Base-by-base conservation (phyloP, 1,140 invertebrate genomes). In the Bradysia coprophila region DNA sequence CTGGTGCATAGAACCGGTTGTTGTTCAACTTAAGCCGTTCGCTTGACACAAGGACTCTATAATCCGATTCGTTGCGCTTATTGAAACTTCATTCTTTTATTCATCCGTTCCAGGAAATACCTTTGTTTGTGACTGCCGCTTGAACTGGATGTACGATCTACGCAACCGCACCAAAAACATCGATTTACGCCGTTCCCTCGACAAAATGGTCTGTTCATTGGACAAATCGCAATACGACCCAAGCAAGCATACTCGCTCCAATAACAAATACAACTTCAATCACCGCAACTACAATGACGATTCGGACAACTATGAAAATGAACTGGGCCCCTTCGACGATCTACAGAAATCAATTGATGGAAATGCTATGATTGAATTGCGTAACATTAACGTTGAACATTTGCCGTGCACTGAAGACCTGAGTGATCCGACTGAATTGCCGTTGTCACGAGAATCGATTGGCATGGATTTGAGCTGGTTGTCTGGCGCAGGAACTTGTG, bases 71-170 rank as follows among this genome's bases (percentile, higher is more conserved):
- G n/a, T n/a, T n/a, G n/a, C n/a, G n/a, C n/a, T n/a, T n/a, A n/a
- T n/a, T n/a, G n/a, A n/a, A n/a, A n/a, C n/a, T n/a, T n/a, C n/a
- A n/a, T n/a, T n/a, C n/a, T n/a, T n/a, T n/a, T n/a, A n/a, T n/a
- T n/a, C n/a, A n/a, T n/a, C n/a, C n/a, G 48, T 69, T 66, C 43
- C 72, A 84, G 81, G 75, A 52, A 84, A 83, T 64, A 73, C 73
- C 55, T 77, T 85, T 62, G 68, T 73, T 45, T 85, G 81, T 61
- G 78, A 84, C 66, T 83, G 79, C 56, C 73, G 78, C 45, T 62
- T 84, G 43, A 67, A 73, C 41, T 85, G 80, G 81, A 75, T 83
- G 59, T 76, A 78, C 58, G 64, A 64, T 28, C 57, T 85, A 43
- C 69, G 71, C 46, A 81, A 81, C 56, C 76, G 80, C 45, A 82